Conservation (phyloP, 2,113 vertebrate species). For the Chaenocephalus aceratus region DNA sequence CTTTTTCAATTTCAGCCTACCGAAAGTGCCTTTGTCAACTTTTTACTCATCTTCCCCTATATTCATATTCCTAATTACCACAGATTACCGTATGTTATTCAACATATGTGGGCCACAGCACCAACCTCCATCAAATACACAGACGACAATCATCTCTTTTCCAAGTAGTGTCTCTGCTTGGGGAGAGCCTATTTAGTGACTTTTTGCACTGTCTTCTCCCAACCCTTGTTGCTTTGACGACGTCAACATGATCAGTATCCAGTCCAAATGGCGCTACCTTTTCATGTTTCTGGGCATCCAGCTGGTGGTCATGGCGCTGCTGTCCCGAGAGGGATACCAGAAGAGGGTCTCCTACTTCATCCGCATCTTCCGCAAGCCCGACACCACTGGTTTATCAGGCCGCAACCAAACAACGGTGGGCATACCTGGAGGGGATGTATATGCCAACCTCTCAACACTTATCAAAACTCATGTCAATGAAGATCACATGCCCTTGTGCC, state of each 20-base stretch:
- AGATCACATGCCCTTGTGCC: conserved; percentile 82
- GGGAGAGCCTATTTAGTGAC: not conserved
- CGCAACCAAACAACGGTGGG: conserved; percentile 66
- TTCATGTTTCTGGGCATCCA: conserved; percentile 86
- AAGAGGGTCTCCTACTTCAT: conserved; percentile 85
- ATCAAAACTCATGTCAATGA: conserved; percentile 35
- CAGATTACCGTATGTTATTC: not conserved
- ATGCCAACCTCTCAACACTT: conserved; percentile 82
- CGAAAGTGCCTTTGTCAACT: conserved; percentile 75
- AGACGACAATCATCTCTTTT: conserved; percentile 34
- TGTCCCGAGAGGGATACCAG: conserved; percentile 83
- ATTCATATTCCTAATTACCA: not conserved
- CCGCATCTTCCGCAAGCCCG: conserved; percentile 80
- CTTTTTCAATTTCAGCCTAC: conserved; percentile 1
- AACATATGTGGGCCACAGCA: not conserved
- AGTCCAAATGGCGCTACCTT: conserved; percentile 84
- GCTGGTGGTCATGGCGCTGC: conserved; percentile 85
- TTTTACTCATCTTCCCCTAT: not conserved
- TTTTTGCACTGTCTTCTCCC: not conserved
- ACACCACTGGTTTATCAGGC: not conserved
- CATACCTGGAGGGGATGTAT: conserved; percentile 67
- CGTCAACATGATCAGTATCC: conserved; percentile 69
- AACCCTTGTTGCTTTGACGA: conserved; percentile 10
- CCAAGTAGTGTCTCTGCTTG: not conserved
- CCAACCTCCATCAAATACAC: not conserved